phyloP scores from a whole-genome alignment of 2,797 vertebrate species.

The Sphenodon punctatus region DNA sequence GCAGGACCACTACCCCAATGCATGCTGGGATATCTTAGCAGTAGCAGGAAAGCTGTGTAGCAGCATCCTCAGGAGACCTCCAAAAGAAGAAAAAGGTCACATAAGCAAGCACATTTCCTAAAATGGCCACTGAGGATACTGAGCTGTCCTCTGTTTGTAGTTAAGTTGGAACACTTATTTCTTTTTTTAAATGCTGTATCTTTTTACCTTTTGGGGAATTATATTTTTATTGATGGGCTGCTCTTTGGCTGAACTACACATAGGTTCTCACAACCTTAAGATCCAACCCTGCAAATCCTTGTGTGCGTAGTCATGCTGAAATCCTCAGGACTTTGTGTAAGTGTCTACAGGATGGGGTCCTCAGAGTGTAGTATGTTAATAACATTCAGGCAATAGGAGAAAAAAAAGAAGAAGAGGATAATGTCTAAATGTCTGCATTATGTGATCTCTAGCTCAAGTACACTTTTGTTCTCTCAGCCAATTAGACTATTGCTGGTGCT shows the following conservation, averaged over 20 bases:
- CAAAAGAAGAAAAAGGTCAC: background rate
- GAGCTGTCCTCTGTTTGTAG: background rate
- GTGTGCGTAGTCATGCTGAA: background rate
- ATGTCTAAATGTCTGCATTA: too few species aligned
- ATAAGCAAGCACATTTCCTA: background rate
- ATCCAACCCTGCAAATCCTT: too few species aligned
- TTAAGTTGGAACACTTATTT: accelerated
- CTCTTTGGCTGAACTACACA: accelerated
- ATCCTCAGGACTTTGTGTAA: background rate
- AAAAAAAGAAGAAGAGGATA: too few species aligned
- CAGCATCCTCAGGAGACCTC: background rate
- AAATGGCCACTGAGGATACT: background rate
- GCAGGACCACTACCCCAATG: background rate
- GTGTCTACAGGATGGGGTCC: background rate
- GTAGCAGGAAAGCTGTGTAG: background rate
- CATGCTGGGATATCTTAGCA: background rate
- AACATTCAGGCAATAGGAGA: background rate
- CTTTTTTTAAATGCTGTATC: background rate
- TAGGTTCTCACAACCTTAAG: background rate
- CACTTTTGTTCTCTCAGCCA: background rate
- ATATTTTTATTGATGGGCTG: background rate
- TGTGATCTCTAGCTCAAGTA: background rate
- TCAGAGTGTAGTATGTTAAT: background rate
- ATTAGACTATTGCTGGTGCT: background rate
- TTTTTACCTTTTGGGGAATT: background rate